phyloP scores from a whole-genome alignment of 1,140 invertebrate genomes.

The Himalopsyche phryganea region DNA sequence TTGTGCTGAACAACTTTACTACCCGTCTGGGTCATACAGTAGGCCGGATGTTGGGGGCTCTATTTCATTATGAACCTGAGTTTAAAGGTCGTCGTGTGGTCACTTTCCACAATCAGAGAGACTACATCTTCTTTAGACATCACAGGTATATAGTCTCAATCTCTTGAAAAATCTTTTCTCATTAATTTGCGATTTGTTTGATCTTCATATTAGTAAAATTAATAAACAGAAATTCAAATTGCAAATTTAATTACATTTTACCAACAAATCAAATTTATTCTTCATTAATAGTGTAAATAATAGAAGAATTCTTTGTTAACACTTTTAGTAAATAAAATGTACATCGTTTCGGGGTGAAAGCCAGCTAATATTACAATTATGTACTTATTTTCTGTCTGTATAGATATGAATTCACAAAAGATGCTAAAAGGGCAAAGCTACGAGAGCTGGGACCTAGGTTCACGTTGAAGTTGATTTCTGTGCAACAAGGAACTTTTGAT shows the following conservation, averaged over 20 bases:
- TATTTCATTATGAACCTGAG: slow-evolving; percentile 96
- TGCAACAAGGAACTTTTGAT: slow-evolving; percentile 97
- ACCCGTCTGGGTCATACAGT: slow-evolving; percentile 89
- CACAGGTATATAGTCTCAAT: slow-evolving; percentile 72
- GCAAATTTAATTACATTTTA: too few species aligned
- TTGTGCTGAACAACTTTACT: slow-evolving; percentile 94
- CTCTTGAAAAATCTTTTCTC: too few species aligned
- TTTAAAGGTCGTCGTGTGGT: slow-evolving; percentile 89
- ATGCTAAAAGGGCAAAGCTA: slow-evolving; percentile 77
- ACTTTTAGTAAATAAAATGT: too few species aligned
- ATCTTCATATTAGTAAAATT: too few species aligned
- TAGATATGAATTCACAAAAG: slow-evolving; percentile 90
- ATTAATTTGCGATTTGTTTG: too few species aligned
- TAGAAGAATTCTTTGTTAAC: too few species aligned
- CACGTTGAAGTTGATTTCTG: slow-evolving; percentile 85
- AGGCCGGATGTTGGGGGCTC: slow-evolving; percentile 88
- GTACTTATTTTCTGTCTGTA: too few species aligned
- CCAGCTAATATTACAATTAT: too few species aligned
- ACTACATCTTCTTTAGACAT: slow-evolving; percentile 98
- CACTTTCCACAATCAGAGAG: slow-evolving; percentile 98
- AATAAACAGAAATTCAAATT: too few species aligned
- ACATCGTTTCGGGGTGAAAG: too few species aligned
- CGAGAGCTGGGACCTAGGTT: slow-evolving; percentile 94
- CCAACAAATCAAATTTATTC: too few species aligned
- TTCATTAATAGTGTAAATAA: too few species aligned